Percentiles rank a stretch among this genome's conserved stretches.
These are phyloP conservation scores for Carcinoscorpius rotundicauda DNA, from an alignment of 1,140 invertebrate genomes.

Conservation along the genomic window DNA sequence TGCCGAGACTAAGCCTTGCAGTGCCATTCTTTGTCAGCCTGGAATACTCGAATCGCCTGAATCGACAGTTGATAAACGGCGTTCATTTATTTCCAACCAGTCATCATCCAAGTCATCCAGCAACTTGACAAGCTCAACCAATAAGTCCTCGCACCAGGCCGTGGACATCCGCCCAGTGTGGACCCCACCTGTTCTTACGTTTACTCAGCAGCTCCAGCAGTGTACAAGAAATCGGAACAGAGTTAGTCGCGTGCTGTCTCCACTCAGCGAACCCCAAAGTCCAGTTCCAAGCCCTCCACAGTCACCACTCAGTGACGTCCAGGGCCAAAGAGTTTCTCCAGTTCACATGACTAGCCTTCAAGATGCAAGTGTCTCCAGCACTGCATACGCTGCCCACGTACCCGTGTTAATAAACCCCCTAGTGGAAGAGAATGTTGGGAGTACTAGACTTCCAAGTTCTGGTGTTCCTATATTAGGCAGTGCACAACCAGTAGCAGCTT, in stretches of 20 bases:
- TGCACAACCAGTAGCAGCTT: no score
- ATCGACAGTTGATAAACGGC: slow-evolving; percentile 48
- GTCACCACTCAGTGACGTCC: slow-evolving; percentile 57
- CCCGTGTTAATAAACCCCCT: slow-evolving; percentile 13
- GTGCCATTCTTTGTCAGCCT: slow-evolving; percentile 42
- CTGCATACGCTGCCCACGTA: slow-evolving; percentile 14
- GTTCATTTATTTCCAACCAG: slow-evolving; percentile 59
- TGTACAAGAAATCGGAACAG: slow-evolving; percentile 35
- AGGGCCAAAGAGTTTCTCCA: slow-evolving; percentile 20
- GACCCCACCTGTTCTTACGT: slow-evolving; percentile 39
- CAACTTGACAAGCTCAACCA: slow-evolving; percentile 51
- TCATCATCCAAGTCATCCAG: slow-evolving; percentile 58
- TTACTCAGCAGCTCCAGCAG: slow-evolving; percentile 62
- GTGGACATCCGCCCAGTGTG: slow-evolving; percentile 10
- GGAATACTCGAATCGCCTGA: slow-evolving; percentile 44
- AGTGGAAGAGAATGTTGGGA: background rate
- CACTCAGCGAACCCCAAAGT: slow-evolving; percentile 54
- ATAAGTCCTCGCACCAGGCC: slow-evolving; percentile 35
- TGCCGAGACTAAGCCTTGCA: slow-evolving; percentile 53
- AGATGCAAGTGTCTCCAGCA: background rate
- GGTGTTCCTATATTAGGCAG: slow-evolving; percentile 6
- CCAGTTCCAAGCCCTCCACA: slow-evolving; percentile 71
- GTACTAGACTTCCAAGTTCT: background rate
- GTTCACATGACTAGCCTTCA: slow-evolving; percentile 9
- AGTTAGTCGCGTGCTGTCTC: slow-evolving; percentile 43